Base-by-base conservation (phyloP, 2,888 invertebrate genomes). In the Cyrtodaria siliqua region DNA sequence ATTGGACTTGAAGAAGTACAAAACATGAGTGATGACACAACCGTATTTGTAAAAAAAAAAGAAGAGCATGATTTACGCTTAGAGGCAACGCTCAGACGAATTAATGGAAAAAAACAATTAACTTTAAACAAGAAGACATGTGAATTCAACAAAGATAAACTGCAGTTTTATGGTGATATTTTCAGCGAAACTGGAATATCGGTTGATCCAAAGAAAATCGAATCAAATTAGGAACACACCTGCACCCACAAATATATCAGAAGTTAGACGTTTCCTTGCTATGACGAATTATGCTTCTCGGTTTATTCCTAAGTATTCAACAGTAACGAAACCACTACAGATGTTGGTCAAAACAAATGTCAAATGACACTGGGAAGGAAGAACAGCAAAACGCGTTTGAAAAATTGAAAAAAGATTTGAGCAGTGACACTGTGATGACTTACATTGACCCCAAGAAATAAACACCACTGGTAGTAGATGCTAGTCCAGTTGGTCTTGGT, bases 1-100 rank as follows among this genome's bases (percentile, higher is more conserved):
- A 82, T 23, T 38, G 84, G 80, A 4, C 91, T 91, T 23, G 84
- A 90, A 42, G 91, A 92, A 0, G 87, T 84, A 6, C 68, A 91
- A 24, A 92, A 91, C 60, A 88, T 89, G 56, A 90, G 89, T 29
- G 93, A 93, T 80, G 92, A 93, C 80, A 92, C 93, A 52, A 64
- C 92, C 4, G 75, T 93, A 16, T 87, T 68, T 86, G 92, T 86
- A 1, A 83, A 67, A 57, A 70, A 56, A n/a, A 64, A 76, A 61
- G 29, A 79, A 53, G 86, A 91, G 50, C 92, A 92, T 68, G 89
- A 93, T 69, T 33, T 33, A 27, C 67, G 86, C 9, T 67, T 92
- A 20, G 33, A 69, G 26, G 55, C 74, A 57, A 87, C 89, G 33
- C 76, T 79, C 60, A 62, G 67, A 57, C 78, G 72, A 42, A 57